Conservation (phyloP, 2,113 vertebrate genomes). For the Halcyon malimbica region DNA sequence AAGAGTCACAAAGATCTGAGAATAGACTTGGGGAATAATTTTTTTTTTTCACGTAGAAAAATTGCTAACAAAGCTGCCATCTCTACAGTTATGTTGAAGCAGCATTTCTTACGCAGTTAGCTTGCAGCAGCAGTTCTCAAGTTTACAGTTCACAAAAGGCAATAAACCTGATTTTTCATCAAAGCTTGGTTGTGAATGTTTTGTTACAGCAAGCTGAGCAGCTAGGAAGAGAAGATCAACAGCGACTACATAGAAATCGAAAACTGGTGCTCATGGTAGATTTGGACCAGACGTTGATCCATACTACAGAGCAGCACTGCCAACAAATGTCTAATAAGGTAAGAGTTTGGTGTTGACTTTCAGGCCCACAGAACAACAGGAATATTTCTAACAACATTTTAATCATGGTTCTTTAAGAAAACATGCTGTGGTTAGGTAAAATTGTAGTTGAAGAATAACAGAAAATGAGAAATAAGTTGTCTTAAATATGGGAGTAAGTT, state of each 20-base stretch:
- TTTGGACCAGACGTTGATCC: slow-evolving; percentile 96
- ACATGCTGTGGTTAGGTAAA: background rate
- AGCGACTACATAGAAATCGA: slow-evolving; percentile 89
- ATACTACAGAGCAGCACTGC: slow-evolving; percentile 95
- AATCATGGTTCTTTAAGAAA: background rate
- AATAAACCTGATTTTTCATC: background rate
- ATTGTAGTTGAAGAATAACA: background rate
- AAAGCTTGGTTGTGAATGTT: background rate
- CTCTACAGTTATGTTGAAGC: background rate
- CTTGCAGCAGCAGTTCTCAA: background rate
- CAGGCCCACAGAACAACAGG: background rate
- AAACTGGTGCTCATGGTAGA: slow-evolving; percentile 99
- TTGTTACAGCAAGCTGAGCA: slow-evolving; percentile 90
- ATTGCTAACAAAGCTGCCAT: background rate
- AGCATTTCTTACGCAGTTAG: background rate
- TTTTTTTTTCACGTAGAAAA: background rate
- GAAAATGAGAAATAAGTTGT: background rate
- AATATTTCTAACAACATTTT: background rate
- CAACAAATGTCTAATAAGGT: slow-evolving; percentile 95
- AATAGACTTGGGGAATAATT: background rate
- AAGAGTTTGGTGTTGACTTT: background rate
- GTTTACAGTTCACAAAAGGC: background rate
- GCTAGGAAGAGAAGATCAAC: slow-evolving; percentile 92
- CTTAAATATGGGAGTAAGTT: background rate
- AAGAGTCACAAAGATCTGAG: background rate